Base-by-base conservation (phyloP, 2,888 invertebrate species). In the Eilema griseolum region DNA sequence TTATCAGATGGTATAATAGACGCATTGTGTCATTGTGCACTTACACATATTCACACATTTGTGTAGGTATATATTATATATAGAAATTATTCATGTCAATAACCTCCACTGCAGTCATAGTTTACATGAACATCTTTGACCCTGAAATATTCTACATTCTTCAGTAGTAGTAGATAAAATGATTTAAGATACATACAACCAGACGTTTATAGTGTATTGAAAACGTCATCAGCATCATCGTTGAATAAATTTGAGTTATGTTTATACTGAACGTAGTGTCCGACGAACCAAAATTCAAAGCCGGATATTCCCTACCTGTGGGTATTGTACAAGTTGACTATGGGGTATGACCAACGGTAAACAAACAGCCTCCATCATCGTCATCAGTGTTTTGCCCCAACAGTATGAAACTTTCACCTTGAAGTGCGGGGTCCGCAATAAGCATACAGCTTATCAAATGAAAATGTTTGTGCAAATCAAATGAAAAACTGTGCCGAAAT, bases 1-100 rank as follows among this genome's bases (percentile, higher is more conserved):
- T 72, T 68, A 69, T 69, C 46, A 71, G 74, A 33, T 73, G 67
- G 61, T 70, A 56, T 56, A 73, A 68, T n/a, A 71, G 68, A 72
- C 73, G 69, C 75, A 77, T 76, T 63, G 64, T 31, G 41, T 63
- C 10, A 16, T 60, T 60, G 7, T 52, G 52, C 7, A 20, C 46
- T 20, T 20, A 16, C 20, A 46, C 46, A 41, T 16, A 16, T 41
- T 16, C 16, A 41, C 16, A 46, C 20, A 46, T 46, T 5, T 46
- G 46, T 46, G 20, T 20, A 46, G 0, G 7, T 46, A 46, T 20
- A 46, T 0, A 46, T 33, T 33, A 33, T 8, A n/a, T n/a, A n/a
- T n/a, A n/a, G 20, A 46, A 46, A 46, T 46, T 46, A 20, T 20
- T 46, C 46, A 20, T 46, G 46, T 46, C 46, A 46, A 7, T 46